Percentiles rank a stretch among this genome's conserved stretches.
phyloP scores from a whole-genome alignment of 2,888 invertebrate genomes.

The Flabesymbios commensalis region DNA sequence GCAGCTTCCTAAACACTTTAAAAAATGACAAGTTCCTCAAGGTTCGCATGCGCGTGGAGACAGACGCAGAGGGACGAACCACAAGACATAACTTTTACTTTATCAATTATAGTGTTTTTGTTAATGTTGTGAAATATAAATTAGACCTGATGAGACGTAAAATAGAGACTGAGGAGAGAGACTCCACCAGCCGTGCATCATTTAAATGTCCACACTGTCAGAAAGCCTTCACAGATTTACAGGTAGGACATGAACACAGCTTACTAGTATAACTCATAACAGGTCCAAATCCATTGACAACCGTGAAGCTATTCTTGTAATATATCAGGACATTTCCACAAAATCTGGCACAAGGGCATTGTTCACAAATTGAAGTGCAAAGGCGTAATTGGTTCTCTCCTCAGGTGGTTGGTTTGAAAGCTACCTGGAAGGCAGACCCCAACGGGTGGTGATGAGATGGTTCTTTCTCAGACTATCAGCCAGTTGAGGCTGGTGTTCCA shows the following conservation, averaged over 20 bases:
- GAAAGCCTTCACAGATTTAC: conserved; percentile 93
- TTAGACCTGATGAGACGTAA: conserved; percentile 92
- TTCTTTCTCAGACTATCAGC: no score
- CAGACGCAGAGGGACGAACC: conserved; percentile 89
- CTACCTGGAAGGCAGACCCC: no score
- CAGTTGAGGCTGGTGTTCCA: no score
- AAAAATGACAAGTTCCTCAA: conserved; percentile 83
- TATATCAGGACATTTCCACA: no score
- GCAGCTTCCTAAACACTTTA: conserved; percentile 76
- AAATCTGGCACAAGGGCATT: no score
- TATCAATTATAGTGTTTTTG: conserved; percentile 93
- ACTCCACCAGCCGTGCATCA: conserved; percentile 91
- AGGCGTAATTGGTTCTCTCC: no score
- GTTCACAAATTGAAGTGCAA: no score
- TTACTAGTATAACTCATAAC: no score
- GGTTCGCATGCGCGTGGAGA: conserved; percentile 85
- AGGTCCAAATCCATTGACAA: no score
- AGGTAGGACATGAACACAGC: conserved; percentile 70
- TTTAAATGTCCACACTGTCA: conserved; percentile 90
- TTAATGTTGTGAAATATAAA: conserved; percentile 97
- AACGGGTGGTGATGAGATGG: no score
- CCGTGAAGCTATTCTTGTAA: no score
- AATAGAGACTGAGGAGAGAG: conserved; percentile 92
- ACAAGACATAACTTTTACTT: conserved; percentile 97
- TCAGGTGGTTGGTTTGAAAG: no score